phyloP scores from a whole-genome alignment of 2,888 invertebrate species.

The Tiliacea aurago region DNA sequence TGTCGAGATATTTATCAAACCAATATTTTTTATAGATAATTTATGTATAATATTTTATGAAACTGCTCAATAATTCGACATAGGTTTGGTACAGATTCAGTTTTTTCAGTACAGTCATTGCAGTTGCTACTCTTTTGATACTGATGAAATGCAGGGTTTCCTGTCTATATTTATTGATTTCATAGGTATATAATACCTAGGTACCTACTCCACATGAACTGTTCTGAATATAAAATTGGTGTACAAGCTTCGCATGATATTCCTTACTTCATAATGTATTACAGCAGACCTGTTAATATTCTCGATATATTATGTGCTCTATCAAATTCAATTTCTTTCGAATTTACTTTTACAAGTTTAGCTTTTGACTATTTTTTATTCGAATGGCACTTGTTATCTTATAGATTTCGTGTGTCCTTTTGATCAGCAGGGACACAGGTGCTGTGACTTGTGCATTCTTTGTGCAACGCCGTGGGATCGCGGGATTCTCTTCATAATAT shows the following conservation, averaged over 20 bases:
- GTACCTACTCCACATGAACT: not conserved
- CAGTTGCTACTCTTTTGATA: not conserved
- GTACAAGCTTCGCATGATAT: slow-evolving; percentile 29
- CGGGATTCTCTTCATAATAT: slow-evolving; percentile 63
- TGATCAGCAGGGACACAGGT: slow-evolving; percentile 77
- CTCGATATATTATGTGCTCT: slow-evolving; percentile 40
- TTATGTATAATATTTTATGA: slow-evolving; percentile 7
- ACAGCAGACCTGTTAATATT: slow-evolving; percentile 37
- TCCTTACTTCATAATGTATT: slow-evolving; percentile 27
- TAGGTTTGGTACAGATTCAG: not conserved
- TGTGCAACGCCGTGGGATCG: slow-evolving; percentile 75
- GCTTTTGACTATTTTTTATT: slow-evolving; percentile 41
- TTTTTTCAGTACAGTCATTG: not conserved
- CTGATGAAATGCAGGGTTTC: not conserved
- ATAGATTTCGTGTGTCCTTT: slow-evolving; percentile 56
- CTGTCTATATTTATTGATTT: not conserved
- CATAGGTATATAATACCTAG: not conserved
- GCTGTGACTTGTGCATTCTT: slow-evolving; percentile 87
- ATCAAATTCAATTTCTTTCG: slow-evolving; percentile 51
- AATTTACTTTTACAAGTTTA: slow-evolving; percentile 17
- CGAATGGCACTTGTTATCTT: slow-evolving; percentile 63
- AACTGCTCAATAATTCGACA: not conserved
- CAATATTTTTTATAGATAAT: slow-evolving; percentile 9
- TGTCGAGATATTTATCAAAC: slow-evolving; percentile 27
- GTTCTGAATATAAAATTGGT: slow-evolving; percentile 21